A percentile compares a stretch with the other conserved stretches of the same genome.
Conservation (phyloP, 92 coral and sea anemone species). For the Porites cylindrica region DNA sequence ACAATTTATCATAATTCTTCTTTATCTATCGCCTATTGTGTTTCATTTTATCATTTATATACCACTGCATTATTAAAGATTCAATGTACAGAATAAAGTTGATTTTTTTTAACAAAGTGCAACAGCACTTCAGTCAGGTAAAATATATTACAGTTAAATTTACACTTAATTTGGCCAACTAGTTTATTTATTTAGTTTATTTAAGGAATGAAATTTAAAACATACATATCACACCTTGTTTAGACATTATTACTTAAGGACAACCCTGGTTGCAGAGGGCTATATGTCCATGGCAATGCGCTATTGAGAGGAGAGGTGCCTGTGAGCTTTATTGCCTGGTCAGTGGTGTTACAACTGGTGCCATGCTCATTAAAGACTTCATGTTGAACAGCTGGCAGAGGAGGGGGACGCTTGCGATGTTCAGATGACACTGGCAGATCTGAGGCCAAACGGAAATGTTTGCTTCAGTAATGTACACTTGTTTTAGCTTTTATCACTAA, state of each 20-base stretch:
- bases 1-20: no score
- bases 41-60: background rate
- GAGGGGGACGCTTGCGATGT: conserved; percentile 62
- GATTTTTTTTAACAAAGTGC: background rate
- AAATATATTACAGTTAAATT: background rate
- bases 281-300: conserved; percentile 88
- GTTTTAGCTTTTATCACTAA: background rate
- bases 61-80: no score
- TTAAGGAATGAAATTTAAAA: background rate
- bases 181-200: background rate
- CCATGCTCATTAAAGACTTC: conserved; percentile 38
- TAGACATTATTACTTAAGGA: conserved; percentile 45
- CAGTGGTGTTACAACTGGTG: conserved; percentile 69
- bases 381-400: conserved; percentile 50
- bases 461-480: conserved; percentile 35
- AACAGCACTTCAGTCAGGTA: background rate
- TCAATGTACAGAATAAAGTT: no score
- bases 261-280: conserved; percentile 72
- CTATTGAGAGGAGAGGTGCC: conserved; percentile 95
- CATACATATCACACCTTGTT: conserved; percentile 41
- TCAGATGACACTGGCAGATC: conserved; percentile 29
- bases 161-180: background rate
- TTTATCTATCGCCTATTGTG: background rate
- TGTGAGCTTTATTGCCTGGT: conserved; percentile 85
- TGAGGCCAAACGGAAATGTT: conserved; percentile 45